Conservation (phyloP, 2,797 vertebrate species). For the Odontamblyopus rebecca region DNA sequence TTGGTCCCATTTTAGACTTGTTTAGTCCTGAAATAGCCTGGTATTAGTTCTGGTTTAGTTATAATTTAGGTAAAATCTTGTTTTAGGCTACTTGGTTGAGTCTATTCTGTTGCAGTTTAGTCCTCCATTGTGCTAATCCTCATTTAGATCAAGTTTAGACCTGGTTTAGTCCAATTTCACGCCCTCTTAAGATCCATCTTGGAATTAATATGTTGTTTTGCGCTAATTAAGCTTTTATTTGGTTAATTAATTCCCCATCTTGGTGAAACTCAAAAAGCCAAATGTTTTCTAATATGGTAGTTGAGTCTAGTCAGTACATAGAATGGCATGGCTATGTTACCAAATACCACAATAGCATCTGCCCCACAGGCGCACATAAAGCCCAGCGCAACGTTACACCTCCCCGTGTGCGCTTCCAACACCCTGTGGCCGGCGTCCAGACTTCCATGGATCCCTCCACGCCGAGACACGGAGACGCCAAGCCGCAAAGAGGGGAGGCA, state of each 20-base stretch:
- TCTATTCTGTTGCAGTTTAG: not conserved
- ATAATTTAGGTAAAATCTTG: not conserved
- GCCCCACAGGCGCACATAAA: constrained; percentile 36
- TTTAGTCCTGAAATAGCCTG: too few relatives aligned
- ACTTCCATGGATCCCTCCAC: constrained; percentile 44
- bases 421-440: constrained; percentile 62
- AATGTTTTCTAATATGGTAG: not conserved
- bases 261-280: not conserved
- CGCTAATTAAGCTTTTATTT: not conserved
- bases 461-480: constrained; percentile 76
- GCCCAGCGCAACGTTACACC: constrained; percentile 54
- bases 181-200: not conserved
- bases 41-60: too few relatives aligned
- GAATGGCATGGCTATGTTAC: constrained; percentile 20
- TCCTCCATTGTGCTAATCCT: not conserved
- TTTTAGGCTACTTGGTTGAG: too few relatives aligned
- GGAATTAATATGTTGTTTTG: not conserved
- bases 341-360: constrained; percentile 33
- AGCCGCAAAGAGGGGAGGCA: constrained; percentile 35
- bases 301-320: not conserved
- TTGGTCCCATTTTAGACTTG: too few relatives aligned
- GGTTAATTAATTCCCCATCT: not conserved
- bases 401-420: constrained; percentile 33
- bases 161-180: not conserved
- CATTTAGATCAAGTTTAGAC: not conserved